A percentile compares a stretch with the other conserved stretches of the same genome.
Evolutionary conservation across 2,113 vertebrate genomes (phyloP).

Genomic region (Megaptera novaeangliae): DNA sequence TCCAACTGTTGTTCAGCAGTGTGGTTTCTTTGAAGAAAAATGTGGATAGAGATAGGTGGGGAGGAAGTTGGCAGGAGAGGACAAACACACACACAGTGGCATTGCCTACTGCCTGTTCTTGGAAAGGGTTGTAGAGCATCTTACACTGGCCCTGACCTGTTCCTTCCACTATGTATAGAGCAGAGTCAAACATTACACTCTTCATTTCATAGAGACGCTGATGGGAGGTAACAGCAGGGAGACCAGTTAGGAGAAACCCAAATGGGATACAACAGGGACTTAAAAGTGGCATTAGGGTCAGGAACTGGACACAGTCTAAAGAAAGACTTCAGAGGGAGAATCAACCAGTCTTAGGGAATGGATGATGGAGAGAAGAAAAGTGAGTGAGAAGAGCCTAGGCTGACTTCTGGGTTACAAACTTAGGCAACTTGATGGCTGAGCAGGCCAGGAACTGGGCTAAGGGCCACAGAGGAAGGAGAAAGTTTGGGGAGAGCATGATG

Average conservation of each 20-base stretch:
- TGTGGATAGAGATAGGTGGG: neutral
- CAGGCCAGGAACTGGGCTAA: too few species aligned
- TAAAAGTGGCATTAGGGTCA: neutral
- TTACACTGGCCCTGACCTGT: neutral
- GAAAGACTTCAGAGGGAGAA: neutral
- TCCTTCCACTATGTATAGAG: neutral
- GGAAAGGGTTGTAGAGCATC: neutral
- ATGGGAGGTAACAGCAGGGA: neutral
- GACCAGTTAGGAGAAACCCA: neutral
- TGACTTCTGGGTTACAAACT: too few species aligned
- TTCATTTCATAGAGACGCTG: neutral
- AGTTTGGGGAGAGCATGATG: too few species aligned
- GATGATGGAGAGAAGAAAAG: too few species aligned
- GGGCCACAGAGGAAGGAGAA: too few species aligned
- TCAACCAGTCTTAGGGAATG: too few species aligned
- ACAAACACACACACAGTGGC: neutral
- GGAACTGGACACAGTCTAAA: neutral
- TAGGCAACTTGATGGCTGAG: too few species aligned
- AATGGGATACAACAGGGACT: neutral
- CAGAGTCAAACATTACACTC: neutral
- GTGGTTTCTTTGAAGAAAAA: slow-evolving; percentile 47
- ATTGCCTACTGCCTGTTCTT: neutral
- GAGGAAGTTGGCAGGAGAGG: neutral
- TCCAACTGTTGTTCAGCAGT: neutral
- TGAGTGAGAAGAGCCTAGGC: too few species aligned